These are phyloP conservation scores for Drosophila mercatorum DNA, from an alignment of 2,888 invertebrate species.

Conservation along the genomic window DNA sequence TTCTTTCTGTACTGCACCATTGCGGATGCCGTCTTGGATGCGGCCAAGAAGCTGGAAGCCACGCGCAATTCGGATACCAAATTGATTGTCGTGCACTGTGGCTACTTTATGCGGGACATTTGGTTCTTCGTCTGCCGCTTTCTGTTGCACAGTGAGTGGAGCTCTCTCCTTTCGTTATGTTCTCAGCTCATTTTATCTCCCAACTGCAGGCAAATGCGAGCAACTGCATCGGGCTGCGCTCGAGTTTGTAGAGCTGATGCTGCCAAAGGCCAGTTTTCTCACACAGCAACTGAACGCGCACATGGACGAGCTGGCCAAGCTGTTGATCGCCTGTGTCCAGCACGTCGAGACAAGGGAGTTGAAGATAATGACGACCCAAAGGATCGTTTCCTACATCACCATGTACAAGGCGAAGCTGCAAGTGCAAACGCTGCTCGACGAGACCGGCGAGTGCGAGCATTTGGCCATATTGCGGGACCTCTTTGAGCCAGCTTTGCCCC, in stretches of 20 bases:
- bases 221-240: conserved; percentile 58
- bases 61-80: not conserved
- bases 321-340: conserved; percentile 51
- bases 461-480: conserved; percentile 45
- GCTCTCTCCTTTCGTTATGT: not conserved
- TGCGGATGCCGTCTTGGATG: conserved; percentile 71
- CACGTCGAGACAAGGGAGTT: conserved; percentile 52
- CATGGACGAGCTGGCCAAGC: conserved; percentile 68
- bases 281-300: conserved; percentile 41
- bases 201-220: conserved; percentile 35
- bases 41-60: conserved; percentile 25
- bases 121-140: conserved; percentile 72
- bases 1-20: conserved; percentile 75
- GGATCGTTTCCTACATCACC: conserved; percentile 57
- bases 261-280: conserved; percentile 45
- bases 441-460: conserved; percentile 59
- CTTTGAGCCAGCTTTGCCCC: conserved; percentile 27
- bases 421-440: conserved; percentile 59
- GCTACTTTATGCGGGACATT: conserved; percentile 75
- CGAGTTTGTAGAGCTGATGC: conserved; percentile 51
- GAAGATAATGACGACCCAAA: conserved; percentile 36
- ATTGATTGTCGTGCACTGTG: conserved; percentile 36
- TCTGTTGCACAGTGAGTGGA: conserved; percentile 44
- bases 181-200: not conserved
- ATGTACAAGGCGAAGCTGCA: conserved; percentile 50